These are phyloP conservation scores for Apogon talboti DNA, from an alignment of 2,797 vertebrate species.

Conservation along the genomic window DNA sequence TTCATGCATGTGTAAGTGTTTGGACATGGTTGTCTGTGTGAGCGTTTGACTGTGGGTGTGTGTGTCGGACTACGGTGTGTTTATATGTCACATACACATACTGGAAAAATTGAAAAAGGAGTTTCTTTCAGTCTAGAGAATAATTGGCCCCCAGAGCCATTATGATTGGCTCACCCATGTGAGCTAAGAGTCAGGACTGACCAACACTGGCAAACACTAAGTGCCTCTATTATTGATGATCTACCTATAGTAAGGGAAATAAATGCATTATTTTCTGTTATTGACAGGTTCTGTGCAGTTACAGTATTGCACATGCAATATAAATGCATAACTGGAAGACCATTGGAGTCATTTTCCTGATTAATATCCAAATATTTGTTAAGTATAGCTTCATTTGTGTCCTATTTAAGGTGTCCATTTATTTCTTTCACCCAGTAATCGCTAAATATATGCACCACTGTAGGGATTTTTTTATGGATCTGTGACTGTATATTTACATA, in stretches of 20 bases:
- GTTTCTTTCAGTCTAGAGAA: slow-evolving; percentile 62
- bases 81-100: slow-evolving; percentile 52
- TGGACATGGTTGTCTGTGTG: slow-evolving; percentile 18
- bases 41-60: slow-evolving; percentile 29
- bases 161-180: slow-evolving; percentile 59
- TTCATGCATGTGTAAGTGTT: slow-evolving; percentile 21
- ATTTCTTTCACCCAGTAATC: not conserved
- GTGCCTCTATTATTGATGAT: slow-evolving; percentile 61
- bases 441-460: not conserved
- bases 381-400: not conserved
- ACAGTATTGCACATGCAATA: slow-evolving; percentile 30
- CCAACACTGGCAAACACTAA: slow-evolving; percentile 56
- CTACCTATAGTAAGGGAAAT: slow-evolving; percentile 43
- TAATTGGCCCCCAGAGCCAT: slow-evolving; percentile 77
- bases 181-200: slow-evolving; percentile 63
- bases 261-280: slow-evolving; percentile 31
- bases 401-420: not conserved
- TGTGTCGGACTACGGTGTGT: slow-evolving; percentile 34
- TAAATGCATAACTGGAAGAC: slow-evolving; percentile 4
- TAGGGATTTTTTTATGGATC: too few relatives aligned
- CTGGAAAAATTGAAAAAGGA: slow-evolving; percentile 55
- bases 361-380: slow-evolving; percentile 4
- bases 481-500: too few relatives aligned
- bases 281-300: slow-evolving; percentile 38
- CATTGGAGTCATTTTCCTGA: slow-evolving; percentile 8